These are phyloP conservation scores for Unio pictorum DNA, from an alignment of 2,888 invertebrate genomes.

Conservation along the genomic window DNA sequence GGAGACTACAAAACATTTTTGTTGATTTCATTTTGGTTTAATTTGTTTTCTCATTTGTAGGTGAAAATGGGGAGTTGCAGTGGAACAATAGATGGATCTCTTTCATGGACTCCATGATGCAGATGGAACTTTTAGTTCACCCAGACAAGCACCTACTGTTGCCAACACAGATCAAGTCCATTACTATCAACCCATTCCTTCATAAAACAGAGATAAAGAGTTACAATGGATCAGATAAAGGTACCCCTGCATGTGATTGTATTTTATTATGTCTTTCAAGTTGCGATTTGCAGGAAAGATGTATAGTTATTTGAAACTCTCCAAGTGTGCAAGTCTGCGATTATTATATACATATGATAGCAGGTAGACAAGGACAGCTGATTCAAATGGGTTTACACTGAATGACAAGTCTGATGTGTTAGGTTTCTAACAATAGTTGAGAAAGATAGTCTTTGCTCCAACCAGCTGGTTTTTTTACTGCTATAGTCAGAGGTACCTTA, in stretches of 20 bases:
- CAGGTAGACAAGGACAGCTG: too few species aligned
- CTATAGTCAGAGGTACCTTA: too few species aligned
- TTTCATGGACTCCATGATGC: conserved; percentile 96
- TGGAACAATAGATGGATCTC: conserved; percentile 96
- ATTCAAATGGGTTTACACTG: too few species aligned
- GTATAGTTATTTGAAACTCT: too few species aligned
- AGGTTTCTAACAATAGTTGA: too few species aligned
- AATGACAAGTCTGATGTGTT: too few species aligned
- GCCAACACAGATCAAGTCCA: conserved; percentile 88
- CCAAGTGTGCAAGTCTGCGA: too few species aligned
- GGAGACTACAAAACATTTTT: background rate
- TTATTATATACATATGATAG: too few species aligned
- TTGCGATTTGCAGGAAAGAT: too few species aligned
- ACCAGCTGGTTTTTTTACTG: too few species aligned
- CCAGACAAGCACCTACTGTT: conserved; percentile 84
- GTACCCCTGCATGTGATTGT: background rate
- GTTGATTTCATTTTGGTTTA: background rate
- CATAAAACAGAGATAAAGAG: conserved; percentile 72
- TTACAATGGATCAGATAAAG: background rate
- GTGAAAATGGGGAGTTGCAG: conserved; percentile 80
- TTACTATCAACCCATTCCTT: conserved; percentile 83
- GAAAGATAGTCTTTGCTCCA: too few species aligned
- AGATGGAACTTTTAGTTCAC: conserved; percentile 87
- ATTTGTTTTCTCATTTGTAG: conserved; percentile 53
- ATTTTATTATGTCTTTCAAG: too few species aligned